These are phyloP conservation scores for Holacanthus passer DNA, from an alignment of 2,113 vertebrate species.

Conservation along the genomic window DNA sequence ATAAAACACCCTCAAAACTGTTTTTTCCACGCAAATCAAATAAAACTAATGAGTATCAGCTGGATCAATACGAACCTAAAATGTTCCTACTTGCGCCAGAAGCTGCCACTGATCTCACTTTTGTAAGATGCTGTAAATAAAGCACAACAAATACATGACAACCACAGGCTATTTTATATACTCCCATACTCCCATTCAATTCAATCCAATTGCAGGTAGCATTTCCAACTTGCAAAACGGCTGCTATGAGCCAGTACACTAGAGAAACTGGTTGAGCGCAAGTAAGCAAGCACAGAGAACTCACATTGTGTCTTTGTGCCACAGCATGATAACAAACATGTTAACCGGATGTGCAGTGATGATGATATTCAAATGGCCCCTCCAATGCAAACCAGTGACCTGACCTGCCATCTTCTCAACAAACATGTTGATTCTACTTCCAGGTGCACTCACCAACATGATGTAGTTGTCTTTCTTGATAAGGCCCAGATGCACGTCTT, in stretches of 20 bases:
- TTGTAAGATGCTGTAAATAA: background rate
- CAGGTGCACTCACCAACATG: slow-evolving; percentile 77
- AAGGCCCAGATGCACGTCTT: slow-evolving; percentile 29
- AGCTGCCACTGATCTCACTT: background rate
- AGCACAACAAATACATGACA: no score
- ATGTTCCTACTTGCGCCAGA: background rate
- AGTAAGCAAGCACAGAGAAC: background rate
- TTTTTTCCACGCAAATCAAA: background rate
- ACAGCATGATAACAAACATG: background rate
- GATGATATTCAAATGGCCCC: background rate
- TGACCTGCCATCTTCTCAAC: background rate
- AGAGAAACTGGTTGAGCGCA: background rate
- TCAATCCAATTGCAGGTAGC: background rate
- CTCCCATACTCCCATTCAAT: background rate
- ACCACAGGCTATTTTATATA: background rate
- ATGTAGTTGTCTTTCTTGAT: slow-evolving; percentile 48
- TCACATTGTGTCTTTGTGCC: background rate
- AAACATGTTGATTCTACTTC: background rate
- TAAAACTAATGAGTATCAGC: background rate
- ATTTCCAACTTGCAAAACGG: slow-evolving; percentile 10
- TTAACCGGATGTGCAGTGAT: background rate
- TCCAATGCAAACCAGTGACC: slow-evolving; percentile 2
- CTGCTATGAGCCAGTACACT: background rate
- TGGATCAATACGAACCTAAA: background rate
- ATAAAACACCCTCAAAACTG: background rate